Evolutionary conservation across 2,797 vertebrate species (phyloP), one percentile per base, ranked within the genome.

Genomic region (Sphenodon punctatus): DNA sequence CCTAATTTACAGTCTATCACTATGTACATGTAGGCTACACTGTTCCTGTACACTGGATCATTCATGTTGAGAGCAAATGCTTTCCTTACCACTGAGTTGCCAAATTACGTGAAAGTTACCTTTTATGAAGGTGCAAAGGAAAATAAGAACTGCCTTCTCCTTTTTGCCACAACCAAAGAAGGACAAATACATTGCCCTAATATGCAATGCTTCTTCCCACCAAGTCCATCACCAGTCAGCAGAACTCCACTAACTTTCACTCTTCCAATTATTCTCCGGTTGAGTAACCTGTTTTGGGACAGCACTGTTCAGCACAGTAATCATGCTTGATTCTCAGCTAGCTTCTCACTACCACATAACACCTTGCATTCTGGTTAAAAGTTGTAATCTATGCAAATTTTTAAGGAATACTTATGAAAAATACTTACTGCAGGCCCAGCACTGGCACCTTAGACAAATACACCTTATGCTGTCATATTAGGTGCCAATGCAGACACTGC

Each of bases 181-280:
- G 1, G 0, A 0, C 12, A 34, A 23, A 11, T 43, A 1, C 46
- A 19, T 3, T 32, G 39, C 3, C 41, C 66, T 32, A 72, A 34
- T 6, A 30, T 1, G 14, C 3, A 1, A 0, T 66, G 2, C 8
- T 59, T 16, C 8, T 65, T 56, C 12, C 38, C 4, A 39, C 2
- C 3, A n/a, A n/a, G n/a, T n/a, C n/a, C n/a, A n/a, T n/a, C n/a
- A n/a, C n/a, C n/a, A n/a, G n/a, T 36, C 53, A 56, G 10, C 1
- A 67, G 27, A 11, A 45, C 59, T 76, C 75, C 12, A 49, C 5
- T 1, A 55, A 75, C 63, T 27, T 10, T 20, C 0, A 0, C n/a
- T 48, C 8, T 41, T 55, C 8, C 3, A 41, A 0, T 25, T 4
- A 48, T 68, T 56, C 22, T 58, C 3, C 45, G 72, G 6, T 4